Evolutionary conservation across 2,797 vertebrate species (phyloP).

Genomic region (Sebastes matsubarae): DNA sequence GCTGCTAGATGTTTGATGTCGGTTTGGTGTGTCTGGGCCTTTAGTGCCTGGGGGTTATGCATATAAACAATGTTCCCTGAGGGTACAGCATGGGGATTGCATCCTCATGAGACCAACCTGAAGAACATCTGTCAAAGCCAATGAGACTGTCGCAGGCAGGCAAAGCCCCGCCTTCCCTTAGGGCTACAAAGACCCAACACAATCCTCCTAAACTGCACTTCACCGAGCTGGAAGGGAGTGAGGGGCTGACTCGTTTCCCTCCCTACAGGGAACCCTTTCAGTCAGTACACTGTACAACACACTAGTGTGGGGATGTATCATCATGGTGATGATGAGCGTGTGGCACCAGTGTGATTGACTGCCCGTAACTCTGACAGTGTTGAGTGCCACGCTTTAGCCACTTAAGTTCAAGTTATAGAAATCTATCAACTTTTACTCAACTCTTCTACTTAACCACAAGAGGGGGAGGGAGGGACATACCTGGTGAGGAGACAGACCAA

Average conservation of each 20-base stretch:
- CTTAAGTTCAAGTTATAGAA: not conserved
- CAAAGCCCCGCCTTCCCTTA: not conserved
- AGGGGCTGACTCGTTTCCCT: too few relatives aligned
- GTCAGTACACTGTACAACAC: not conserved
- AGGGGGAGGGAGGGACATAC: constrained; percentile 65
- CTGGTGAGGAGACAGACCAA: constrained; percentile 98
- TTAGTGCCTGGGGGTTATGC: too few relatives aligned
- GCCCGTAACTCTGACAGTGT: not conserved
- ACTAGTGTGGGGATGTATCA: not conserved
- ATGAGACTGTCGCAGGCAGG: not conserved
- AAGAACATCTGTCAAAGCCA: not conserved
- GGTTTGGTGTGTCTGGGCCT: too few relatives aligned
- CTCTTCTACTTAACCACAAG: not conserved
- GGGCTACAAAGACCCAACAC: not conserved
- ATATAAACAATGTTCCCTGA: not conserved
- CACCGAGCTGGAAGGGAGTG: too few relatives aligned
- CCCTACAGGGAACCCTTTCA: not conserved
- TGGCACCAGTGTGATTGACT: not conserved
- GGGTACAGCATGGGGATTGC: too few relatives aligned
- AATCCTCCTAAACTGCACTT: not conserved
- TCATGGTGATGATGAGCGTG: not conserved
- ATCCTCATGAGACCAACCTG: not conserved
- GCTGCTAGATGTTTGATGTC: too few relatives aligned
- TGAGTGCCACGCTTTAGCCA: not conserved
- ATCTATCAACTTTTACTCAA: not conserved